A percentile compares a stretch with the other conserved stretches of the same genome.
Conservation (phyloP, 2,888 invertebrate genomes). For the Tenthredo notha region DNA sequence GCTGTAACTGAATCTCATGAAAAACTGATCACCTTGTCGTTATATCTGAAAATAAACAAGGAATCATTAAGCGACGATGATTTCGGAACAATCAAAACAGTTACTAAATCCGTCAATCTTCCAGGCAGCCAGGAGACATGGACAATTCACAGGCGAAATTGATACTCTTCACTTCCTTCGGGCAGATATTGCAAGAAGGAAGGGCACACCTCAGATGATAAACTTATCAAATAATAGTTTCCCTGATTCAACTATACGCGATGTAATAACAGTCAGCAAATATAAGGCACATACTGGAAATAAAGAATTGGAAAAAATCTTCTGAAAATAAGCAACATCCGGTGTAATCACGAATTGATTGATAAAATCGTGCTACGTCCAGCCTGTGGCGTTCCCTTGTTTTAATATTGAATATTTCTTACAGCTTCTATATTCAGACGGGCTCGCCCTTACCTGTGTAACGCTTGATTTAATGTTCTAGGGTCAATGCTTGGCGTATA, state of each 20-base stretch:
- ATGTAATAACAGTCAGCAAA: not conserved
- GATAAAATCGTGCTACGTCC: not conserved
- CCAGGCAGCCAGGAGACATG: not conserved
- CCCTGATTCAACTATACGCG: not conserved
- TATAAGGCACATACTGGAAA: not conserved
- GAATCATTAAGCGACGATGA: not conserved
- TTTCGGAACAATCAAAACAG: not conserved
- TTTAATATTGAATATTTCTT: not conserved
- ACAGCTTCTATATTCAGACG: not conserved
- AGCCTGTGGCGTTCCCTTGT: not conserved
- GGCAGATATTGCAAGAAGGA: not conserved
- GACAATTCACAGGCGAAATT: not conserved
- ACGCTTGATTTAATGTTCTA: conserved; percentile 43
- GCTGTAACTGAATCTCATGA: not conserved
- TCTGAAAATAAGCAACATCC: not conserved
- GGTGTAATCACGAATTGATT: not conserved
- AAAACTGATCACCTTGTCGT: not conserved
- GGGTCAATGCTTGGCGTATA: conserved; percentile 1
- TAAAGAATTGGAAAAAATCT: not conserved
- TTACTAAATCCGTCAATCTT: conserved; percentile 2
- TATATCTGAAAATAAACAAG: not conserved
- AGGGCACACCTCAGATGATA: not conserved
- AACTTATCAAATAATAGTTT: not conserved
- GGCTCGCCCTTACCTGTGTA: not conserved
- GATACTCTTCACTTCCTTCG: not conserved